Evolutionary conservation across 1,140 invertebrate genomes (phyloP).

Genomic region (Drosophila ironensis): DNA sequence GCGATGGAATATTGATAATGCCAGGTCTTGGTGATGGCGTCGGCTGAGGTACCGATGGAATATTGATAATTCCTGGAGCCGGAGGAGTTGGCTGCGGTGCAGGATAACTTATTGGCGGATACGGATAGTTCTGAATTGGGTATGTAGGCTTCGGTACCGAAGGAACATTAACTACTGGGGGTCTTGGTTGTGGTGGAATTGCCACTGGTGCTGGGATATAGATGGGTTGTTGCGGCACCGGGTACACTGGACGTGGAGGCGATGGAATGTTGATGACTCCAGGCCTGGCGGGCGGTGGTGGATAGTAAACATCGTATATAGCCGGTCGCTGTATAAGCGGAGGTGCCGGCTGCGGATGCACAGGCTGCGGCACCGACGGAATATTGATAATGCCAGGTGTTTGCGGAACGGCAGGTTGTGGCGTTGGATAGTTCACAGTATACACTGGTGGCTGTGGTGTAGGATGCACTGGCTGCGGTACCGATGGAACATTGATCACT

Average conservation of each 20-base stretch:
- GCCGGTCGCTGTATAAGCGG: slow-evolving; percentile 83
- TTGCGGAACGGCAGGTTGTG: slow-evolving; percentile 9
- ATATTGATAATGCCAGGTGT: slow-evolving; percentile 44
- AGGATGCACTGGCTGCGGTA: slow-evolving; percentile 13
- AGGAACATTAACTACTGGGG: slow-evolving; percentile 86
- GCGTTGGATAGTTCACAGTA: slow-evolving; percentile 4
- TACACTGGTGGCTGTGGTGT: slow-evolving; percentile 6
- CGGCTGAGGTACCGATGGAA: slow-evolving; percentile 23
- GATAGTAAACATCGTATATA: slow-evolving; percentile 83
- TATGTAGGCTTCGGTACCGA: slow-evolving; percentile 11
- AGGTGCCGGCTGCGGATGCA: slow-evolving; percentile 85
- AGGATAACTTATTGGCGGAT: slow-evolving; percentile 1
- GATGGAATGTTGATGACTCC: slow-evolving; percentile 55
- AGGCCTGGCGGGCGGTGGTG: slow-evolving; percentile 17
- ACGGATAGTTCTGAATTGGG: background rate
- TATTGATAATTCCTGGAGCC: slow-evolving; percentile 20
- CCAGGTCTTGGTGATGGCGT: slow-evolving; percentile 16
- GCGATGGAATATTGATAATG: slow-evolving; percentile 41
- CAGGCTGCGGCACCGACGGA: slow-evolving; percentile 67
- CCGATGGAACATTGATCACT: slow-evolving; percentile 83
- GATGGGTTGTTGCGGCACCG: slow-evolving; percentile 20
- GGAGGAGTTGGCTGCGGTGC: slow-evolving; percentile 1
- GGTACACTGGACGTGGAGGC: slow-evolving; percentile 10
- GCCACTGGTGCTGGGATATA: slow-evolving; percentile 16
- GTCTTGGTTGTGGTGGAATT: slow-evolving; percentile 13